Percentiles rank a stretch among this genome's conserved stretches.
Evolutionary conservation across 1,140 invertebrate species (phyloP).

Genomic region (Meloidogyne floridensis): DNA sequence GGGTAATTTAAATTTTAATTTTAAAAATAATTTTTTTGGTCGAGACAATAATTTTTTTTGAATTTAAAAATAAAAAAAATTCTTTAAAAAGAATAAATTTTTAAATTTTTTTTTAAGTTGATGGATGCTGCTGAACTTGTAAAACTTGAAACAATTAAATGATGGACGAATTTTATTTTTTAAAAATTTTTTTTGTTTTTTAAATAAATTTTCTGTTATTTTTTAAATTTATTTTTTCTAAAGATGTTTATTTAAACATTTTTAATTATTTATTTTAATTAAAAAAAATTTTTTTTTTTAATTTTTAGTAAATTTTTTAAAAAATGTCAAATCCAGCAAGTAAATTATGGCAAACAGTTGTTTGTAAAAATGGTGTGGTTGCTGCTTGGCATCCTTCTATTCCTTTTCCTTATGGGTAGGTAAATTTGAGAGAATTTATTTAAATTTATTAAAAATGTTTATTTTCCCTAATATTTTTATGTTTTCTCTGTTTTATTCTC

Average conservation of each 20-base stretch:
- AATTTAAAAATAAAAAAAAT: no score
- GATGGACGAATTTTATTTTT: background rate
- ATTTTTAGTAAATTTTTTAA: background rate
- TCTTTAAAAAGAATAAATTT: background rate
- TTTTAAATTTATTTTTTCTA: background rate
- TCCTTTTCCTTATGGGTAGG: constrained; percentile 79
- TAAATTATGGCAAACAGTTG: constrained; percentile 39
- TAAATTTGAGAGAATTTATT: no score
- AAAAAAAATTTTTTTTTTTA: background rate
- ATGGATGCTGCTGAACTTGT: constrained; percentile 4
- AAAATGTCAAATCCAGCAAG: background rate
- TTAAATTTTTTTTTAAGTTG: constrained; percentile 1
- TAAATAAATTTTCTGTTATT: background rate
- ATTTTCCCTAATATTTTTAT: no score
- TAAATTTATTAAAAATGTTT: no score
- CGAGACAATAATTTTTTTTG: background rate
- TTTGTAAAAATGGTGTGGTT: constrained; percentile 69
- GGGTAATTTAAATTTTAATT: background rate
- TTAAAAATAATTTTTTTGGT: background rate
- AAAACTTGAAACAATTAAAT: constrained; percentile 6
- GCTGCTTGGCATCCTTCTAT: constrained; percentile 83
- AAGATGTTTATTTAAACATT: background rate
- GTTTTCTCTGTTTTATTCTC: no score
- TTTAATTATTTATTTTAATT: no score
- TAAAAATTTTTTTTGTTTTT: background rate